Evolutionary conservation across 2,888 invertebrate species (phyloP), one percentile per base, ranked within the genome.

Genomic region (Meteorus colon): DNA sequence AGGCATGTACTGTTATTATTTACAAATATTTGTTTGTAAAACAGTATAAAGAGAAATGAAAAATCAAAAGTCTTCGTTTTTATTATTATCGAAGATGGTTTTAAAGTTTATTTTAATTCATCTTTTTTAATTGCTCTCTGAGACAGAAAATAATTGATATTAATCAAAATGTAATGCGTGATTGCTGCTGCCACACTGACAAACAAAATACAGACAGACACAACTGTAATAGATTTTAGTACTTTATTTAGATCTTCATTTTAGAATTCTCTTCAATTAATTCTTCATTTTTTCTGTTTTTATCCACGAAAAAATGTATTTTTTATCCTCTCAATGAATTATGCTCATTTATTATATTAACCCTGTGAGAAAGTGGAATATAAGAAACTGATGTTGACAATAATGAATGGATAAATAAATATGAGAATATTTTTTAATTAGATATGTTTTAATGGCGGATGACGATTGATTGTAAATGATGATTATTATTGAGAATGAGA

Each of bases 181-280:
- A 55, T 55, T 19, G n/a, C 8, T 12, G 8, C 5, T 55, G 55
- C 55, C 19, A 55, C 55, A 55, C 2, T 4, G n/a, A 48, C 16
- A n/a, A 16, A 16, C 16, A 48, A 34, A 10, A n/a, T 10, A 4
- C 2, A 48, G 12, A n/a, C 55, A 55, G 19, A 55, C 68, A 72
- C 71, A 31, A 80, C 70, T 77, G 82, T 83, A 74, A 74, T 81
- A 81, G 80, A 78, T 81, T 83, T 84, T 85, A 83, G 81, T 77
- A 84, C 79, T 82, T 81, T 81, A 81, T 81, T 82, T 87, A 86
- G 84, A 83, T 82, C 70, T 41, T 78, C 19, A 65, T 65, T 65
- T 65, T 24, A 24, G 34, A 34, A 73, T 68, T 60, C 48, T 73
- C 72, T 67, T 69, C 24, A 29, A 24, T 65, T 68, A 69, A 60